Base-by-base conservation (phyloP, 2,888 invertebrate species). In the Resseliella maxima region DNA sequence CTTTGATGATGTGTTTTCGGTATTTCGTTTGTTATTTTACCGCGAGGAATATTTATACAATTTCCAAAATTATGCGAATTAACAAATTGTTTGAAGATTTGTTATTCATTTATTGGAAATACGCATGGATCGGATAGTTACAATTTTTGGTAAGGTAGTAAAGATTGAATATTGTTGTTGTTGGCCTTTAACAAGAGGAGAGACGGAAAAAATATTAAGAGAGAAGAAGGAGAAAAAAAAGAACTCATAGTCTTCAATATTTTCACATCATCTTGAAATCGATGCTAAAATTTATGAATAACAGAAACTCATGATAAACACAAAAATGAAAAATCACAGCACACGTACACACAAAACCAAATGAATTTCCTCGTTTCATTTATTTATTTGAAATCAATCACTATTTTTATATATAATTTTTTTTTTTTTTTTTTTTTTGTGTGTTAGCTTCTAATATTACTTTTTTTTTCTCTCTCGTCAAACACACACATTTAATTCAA, bases 401-500 rank as follows among this genome's bases (percentile, higher is more conserved):
- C 35, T n/a, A n/a, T n/a, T n/a, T n/a, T n/a, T n/a, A n/a, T n/a
- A n/a, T n/a, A 50, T 21, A 41, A 12, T 41, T 41, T 12, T 8
- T 5, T 41, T 41, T 41, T 41, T 41, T 41, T 81, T 36, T 83
- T 38, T 38, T 38, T n/a, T n/a, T n/a, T n/a, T n/a, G n/a, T n/a
- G n/a, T n/a, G n/a, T n/a, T n/a, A n/a, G n/a, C n/a, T 38, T 38
- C 38, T n/a, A 38, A 38, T 83, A 83, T 85, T 85, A 46, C 36
- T 36, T 46, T 46, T 85, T 27, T 85, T 45, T 41, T 45, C 5
- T n/a, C 18, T 21, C 21, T 8, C 45, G 45, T 41, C 24, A n/a
- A 83, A 83, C 46, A 31, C 85, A 85, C 45, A 86, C 86, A 64
- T 86, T 86, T 86, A 41, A 86, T 86, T 86, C 81, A 86, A 81